Base-by-base conservation (phyloP, 2,797 vertebrate species). In the Bovichtus diacanthus region DNA sequence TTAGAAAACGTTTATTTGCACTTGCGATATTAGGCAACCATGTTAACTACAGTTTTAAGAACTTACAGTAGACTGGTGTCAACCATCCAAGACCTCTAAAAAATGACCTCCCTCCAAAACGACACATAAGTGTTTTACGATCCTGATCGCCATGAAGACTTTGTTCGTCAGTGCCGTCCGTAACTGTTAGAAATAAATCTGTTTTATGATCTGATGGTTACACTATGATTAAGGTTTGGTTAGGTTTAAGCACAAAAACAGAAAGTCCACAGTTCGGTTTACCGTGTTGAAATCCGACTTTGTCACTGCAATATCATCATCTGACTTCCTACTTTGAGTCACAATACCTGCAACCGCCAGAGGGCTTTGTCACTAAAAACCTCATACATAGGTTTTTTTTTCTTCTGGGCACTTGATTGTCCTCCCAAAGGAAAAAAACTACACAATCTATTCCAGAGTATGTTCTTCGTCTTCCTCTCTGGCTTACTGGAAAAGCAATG, bases 1-100 rank as follows among this genome's bases (percentile, higher is more conserved):
- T 25, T 43, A 46, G 1, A 69, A n/a, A 69, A 25, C 44, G 5
- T 29, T 50, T 77, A 67, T 85, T 68, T 82, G 66, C 61, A 21
- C 9, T 36, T 19, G 25, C 18, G 6, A 41, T 70, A 65, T 51
- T 4, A 23, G 13, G 23, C 25, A 58, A 54, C 41, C 29, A 64
- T 63, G 27, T 65, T 38, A 25, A 55, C 27, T 27, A 27, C 27
- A 27, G 27, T 27, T 27, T 27, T 27, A 27, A 27, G 27, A 5
- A 27, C 27, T 27, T 34, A n/a, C n/a, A n/a, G n/a, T n/a, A 53
- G 25, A 81, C 56, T 74, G 55, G 18, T 49, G 41, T 58, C 67
- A 75, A 55, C 36, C n/a, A 61, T 60, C 8, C 0, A 56, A 53
- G 39, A 49, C 4, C 9, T 61, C 15, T n/a, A 43, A 63, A 39